Evolutionary conservation across 2,888 invertebrate species (phyloP).

Genomic region (Aphelenchoides bicaudatus): DNA sequence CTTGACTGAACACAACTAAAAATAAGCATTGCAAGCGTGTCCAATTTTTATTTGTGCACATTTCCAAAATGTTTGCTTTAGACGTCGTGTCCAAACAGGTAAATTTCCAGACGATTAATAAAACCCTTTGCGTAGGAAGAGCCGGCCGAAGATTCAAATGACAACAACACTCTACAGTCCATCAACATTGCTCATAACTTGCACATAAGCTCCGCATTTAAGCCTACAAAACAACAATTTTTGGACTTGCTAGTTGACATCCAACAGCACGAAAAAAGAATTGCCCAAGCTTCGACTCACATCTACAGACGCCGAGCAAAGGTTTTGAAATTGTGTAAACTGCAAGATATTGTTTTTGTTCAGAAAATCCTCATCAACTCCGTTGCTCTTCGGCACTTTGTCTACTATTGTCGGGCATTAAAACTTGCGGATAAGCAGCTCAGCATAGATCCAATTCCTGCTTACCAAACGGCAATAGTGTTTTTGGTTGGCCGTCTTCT

Average conservation of each 20-base stretch:
- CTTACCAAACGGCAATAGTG: slow-evolving; percentile 18
- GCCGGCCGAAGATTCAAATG: not conserved
- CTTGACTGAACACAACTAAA: too few relatives aligned
- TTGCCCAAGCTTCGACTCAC: not conserved
- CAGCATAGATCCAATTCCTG: slow-evolving; percentile 17
- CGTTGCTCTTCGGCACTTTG: slow-evolving; percentile 7
- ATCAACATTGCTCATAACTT: not conserved
- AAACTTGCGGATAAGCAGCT: slow-evolving; percentile 19
- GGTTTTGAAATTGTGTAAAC: too few relatives aligned
- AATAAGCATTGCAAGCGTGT: too few relatives aligned
- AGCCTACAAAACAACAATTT: not conserved
- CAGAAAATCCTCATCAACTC: slow-evolving; percentile 8
- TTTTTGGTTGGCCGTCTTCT: slow-evolving; percentile 17
- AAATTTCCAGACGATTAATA: not conserved
- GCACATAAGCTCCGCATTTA: not conserved
- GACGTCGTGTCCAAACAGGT: not conserved
- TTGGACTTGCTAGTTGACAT: not conserved
- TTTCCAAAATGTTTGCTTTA: not conserved
- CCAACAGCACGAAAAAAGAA: not conserved
- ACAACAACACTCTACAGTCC: not conserved
- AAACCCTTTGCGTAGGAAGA: not conserved
- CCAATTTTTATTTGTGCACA: too few relatives aligned
- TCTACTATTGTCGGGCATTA: slow-evolving; percentile 17
- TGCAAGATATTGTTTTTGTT: too few relatives aligned
- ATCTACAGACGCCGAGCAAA: slow-evolving; percentile 7